A percentile compares a stretch with the other conserved stretches of the same genome.
These are phyloP conservation scores for Cladopsammia gracilis DNA, from an alignment of 64 coral and sea anemone genomes.

Conservation along the genomic window DNA sequence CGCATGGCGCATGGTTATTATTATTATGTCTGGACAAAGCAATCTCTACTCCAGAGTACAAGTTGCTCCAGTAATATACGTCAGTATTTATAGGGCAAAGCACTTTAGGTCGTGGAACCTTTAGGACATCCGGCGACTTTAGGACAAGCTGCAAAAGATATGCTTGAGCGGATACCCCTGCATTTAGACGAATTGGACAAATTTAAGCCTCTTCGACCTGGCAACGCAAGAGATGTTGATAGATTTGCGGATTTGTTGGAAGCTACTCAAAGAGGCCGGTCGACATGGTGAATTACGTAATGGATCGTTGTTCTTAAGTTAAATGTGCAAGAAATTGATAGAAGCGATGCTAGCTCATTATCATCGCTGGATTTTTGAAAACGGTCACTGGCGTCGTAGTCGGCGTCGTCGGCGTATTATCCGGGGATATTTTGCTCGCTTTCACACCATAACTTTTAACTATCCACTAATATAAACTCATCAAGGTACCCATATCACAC, in stretches of 20 bases:
- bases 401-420: no score
- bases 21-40: conserved; percentile 53
- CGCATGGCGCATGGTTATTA: no score
- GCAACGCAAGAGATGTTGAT: conserved; percentile 51
- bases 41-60: conserved; percentile 73
- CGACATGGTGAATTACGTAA: conserved; percentile 63
- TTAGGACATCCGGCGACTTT: conserved; percentile 21
- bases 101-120: conserved; percentile 49
- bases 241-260: conserved; percentile 75
- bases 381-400: not conserved
- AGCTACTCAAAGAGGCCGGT: conserved; percentile 51
- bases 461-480: not conserved
- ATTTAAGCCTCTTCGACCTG: conserved; percentile 33
- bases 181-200: conserved; percentile 61
- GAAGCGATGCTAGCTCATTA: conserved; percentile 56
- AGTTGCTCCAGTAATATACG: conserved; percentile 55
- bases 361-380: conserved; percentile 55
- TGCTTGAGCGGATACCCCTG: conserved; percentile 41
- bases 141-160: conserved; percentile 49
- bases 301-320: conserved; percentile 62
- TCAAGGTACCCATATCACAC: conserved; percentile 34
- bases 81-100: conserved; percentile 53
- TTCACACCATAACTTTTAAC: no score
- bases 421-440: no score
- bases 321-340: conserved; percentile 57